Percentiles rank a stretch among this genome's conserved stretches.
phyloP scores from a whole-genome alignment of 2,113 vertebrate species.

The Chrysochloris asiatica region DNA sequence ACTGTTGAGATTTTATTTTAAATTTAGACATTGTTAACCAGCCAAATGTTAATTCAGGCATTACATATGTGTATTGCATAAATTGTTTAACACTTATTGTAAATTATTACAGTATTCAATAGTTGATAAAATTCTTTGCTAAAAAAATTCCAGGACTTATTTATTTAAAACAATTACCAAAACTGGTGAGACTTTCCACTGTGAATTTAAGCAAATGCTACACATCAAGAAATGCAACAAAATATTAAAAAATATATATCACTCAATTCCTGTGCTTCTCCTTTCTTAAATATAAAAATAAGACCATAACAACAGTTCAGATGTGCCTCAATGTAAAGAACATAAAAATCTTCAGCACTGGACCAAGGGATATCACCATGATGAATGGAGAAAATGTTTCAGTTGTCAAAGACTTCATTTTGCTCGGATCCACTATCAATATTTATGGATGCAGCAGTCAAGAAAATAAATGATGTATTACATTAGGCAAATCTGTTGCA shows the following conservation, averaged over 20 bases:
- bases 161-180: slow-evolving; percentile 28
- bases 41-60: slow-evolving; percentile 39
- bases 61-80: slow-evolving; percentile 20
- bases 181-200: slow-evolving; percentile 30
- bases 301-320: background rate
- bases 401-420: too few species aligned
- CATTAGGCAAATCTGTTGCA: too few species aligned
- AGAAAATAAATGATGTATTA: too few species aligned
- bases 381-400: too few species aligned
- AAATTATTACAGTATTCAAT: background rate
- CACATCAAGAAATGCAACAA: background rate
- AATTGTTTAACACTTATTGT: background rate
- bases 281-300: slow-evolving; percentile 5
- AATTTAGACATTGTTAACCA: slow-evolving; percentile 46
- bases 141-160: background rate
- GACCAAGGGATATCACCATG: too few species aligned
- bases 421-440: too few species aligned
- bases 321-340: too few species aligned
- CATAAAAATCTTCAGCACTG: too few species aligned
- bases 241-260: background rate
- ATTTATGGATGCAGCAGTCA: too few species aligned
- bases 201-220: slow-evolving; percentile 13
- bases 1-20: slow-evolving; percentile 42
- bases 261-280: slow-evolving; percentile 9
- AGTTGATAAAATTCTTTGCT: background rate